phyloP scores from a whole-genome alignment of 2,113 vertebrate genomes.

The Setophaga coronata region DNA sequence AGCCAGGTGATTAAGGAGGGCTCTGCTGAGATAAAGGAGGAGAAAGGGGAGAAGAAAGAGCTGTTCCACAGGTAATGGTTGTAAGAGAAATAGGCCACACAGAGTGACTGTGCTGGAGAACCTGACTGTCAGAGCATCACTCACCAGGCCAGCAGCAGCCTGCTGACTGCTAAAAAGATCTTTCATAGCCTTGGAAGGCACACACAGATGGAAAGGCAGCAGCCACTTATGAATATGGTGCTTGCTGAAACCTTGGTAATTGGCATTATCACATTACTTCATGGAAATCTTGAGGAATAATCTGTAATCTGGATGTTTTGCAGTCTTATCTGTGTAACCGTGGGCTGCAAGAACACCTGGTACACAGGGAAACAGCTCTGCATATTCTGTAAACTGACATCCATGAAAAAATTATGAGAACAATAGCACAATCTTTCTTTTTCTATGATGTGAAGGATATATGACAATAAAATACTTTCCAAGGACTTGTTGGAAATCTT shows the following conservation, averaged over 20 bases:
- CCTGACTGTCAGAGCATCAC: not conserved
- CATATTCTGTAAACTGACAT: not conserved
- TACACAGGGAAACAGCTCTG: not conserved
- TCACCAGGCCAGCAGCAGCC: not conserved
- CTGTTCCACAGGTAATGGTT: not conserved
- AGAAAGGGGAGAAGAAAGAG: not conserved
- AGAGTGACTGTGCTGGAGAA: not conserved
- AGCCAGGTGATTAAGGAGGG: not conserved
- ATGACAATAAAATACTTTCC: not conserved
- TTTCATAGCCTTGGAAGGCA: not conserved
- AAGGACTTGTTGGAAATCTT: slow-evolving; percentile 10
- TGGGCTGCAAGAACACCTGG: not conserved
- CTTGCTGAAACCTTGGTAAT: not conserved
- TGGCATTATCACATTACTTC: not conserved
- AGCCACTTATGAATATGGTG: not conserved
- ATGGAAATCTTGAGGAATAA: not conserved
- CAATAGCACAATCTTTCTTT: not conserved
- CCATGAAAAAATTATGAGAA: not conserved
- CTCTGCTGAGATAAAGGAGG: not conserved
- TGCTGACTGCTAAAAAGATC: not conserved
- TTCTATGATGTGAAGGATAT: not conserved
- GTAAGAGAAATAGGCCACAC: not conserved
- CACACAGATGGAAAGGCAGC: not conserved
- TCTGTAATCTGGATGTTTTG: not conserved
- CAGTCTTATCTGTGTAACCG: not conserved